These are phyloP conservation scores for Tinea pellionella DNA, from an alignment of 2,888 invertebrate genomes.

Conservation along the genomic window DNA sequence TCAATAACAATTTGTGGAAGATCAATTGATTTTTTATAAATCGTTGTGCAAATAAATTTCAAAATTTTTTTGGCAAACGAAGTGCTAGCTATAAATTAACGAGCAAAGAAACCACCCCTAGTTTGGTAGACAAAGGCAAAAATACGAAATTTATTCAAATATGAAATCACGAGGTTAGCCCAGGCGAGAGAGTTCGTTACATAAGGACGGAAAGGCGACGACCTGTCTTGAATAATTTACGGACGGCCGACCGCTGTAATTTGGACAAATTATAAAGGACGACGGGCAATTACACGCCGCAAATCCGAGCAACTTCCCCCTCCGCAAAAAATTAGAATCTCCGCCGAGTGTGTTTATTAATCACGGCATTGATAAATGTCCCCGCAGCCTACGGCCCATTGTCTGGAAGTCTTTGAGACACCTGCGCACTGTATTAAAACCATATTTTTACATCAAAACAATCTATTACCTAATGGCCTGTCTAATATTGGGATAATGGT, in stretches of 20 bases:
- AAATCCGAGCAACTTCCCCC: constrained; percentile 14
- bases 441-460: constrained; percentile 6
- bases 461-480: constrained; percentile 1
- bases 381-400: not conserved
- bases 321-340: constrained; percentile 14
- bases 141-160: constrained; percentile 14
- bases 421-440: constrained; percentile 3
- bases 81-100: constrained; percentile 3
- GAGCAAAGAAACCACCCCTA: constrained; percentile 1
- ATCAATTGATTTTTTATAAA: not conserved
- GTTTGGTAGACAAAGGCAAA: constrained; percentile 11
- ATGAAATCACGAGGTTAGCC: constrained; percentile 13
- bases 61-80: not conserved
- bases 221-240: constrained; percentile 15
- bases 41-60: not conserved
- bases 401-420: not conserved
- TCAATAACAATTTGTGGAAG: not conserved
- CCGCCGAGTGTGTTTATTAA: constrained; percentile 13
- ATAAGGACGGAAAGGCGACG: constrained; percentile 14
- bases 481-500: constrained; percentile 3
- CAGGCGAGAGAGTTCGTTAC: constrained; percentile 14
- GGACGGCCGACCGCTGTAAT: constrained; percentile 14
- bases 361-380: constrained; percentile 8
- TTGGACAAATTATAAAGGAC: constrained; percentile 16
- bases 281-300: constrained; percentile 16